Evolutionary conservation across 2,113 vertebrate genomes (phyloP).

Genomic region (Oryctolagus cuniculus): DNA sequence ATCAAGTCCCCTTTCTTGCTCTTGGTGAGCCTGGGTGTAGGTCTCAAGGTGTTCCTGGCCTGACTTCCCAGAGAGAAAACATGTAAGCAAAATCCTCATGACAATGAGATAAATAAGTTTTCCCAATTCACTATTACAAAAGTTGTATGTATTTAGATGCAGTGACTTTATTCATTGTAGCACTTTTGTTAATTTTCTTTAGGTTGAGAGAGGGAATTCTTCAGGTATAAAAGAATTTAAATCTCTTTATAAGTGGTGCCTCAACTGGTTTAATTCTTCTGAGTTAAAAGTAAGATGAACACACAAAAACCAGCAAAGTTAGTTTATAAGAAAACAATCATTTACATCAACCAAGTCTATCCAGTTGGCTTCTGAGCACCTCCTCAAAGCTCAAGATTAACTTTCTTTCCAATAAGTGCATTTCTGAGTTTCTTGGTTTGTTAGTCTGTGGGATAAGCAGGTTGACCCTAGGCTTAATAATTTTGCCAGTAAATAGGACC

Average conservation of each 20-base stretch:
- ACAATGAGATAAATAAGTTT: not conserved
- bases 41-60: not conserved
- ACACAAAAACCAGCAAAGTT: not conserved
- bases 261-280: not conserved
- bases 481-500: slow-evolving; percentile 7
- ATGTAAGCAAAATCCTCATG: not conserved
- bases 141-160: not conserved
- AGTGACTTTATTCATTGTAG: not conserved
- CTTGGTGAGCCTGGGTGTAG: not conserved
- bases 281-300: not conserved
- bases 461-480: not conserved
- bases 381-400: not conserved
- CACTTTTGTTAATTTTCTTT: not conserved
- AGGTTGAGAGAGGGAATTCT: not conserved
- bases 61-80: not conserved
- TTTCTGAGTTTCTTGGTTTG: not conserved
- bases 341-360: not conserved
- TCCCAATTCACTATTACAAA: not conserved
- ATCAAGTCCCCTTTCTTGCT: slow-evolving; percentile 4
- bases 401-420: slow-evolving; percentile 16
- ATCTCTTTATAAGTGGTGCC: not conserved
- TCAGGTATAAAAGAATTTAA: not conserved
- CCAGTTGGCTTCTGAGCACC: not conserved
- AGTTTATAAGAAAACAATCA: slow-evolving; percentile 19
- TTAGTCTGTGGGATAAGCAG: not conserved